Conservation (phyloP, 2,888 invertebrate genomes). For the Mimas tiliae region DNA sequence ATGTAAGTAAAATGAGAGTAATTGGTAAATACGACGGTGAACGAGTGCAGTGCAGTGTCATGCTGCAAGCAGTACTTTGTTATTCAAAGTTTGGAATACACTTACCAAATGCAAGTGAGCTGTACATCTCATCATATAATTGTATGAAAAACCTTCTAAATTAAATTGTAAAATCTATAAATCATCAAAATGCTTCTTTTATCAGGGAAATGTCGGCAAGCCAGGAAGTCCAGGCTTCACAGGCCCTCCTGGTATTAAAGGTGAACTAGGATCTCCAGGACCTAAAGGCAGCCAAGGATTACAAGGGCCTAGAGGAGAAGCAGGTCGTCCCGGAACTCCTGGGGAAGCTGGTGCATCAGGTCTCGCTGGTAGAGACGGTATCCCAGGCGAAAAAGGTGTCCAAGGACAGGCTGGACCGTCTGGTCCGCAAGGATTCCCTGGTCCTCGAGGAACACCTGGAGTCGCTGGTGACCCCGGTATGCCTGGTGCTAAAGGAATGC, state of each 20-base stretch:
- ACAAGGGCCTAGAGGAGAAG: slow-evolving; percentile 92
- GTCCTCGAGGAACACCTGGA: slow-evolving; percentile 91
- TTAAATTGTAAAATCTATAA: not conserved
- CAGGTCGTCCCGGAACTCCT: slow-evolving; percentile 90
- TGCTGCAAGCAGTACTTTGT: no score
- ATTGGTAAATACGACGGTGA: no score
- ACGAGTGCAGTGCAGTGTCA: no score
- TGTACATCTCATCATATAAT: no score
- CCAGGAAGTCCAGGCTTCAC: slow-evolving; percentile 94
- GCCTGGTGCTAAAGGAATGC: slow-evolving; percentile 90
- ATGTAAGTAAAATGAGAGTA: no score
- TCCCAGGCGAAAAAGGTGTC: slow-evolving; percentile 92
- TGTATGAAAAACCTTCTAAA: no score
- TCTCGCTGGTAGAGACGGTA: slow-evolving; percentile 91
- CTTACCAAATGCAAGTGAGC: no score
- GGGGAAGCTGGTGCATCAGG: slow-evolving; percentile 91
- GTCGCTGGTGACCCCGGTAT: slow-evolving; percentile 89
- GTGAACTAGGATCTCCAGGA: slow-evolving; percentile 90
- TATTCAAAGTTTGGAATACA: no score
- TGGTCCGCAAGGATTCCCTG: slow-evolving; percentile 93
- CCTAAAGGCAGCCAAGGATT: slow-evolving; percentile 92
- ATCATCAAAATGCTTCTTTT: slow-evolving; percentile 28
- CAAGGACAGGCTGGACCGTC: slow-evolving; percentile 89
- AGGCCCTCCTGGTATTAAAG: slow-evolving; percentile 92
- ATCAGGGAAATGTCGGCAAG: slow-evolving; percentile 91